Evolutionary conservation across 2,797 vertebrate species (phyloP).

Genomic region (Falco biarmicus): DNA sequence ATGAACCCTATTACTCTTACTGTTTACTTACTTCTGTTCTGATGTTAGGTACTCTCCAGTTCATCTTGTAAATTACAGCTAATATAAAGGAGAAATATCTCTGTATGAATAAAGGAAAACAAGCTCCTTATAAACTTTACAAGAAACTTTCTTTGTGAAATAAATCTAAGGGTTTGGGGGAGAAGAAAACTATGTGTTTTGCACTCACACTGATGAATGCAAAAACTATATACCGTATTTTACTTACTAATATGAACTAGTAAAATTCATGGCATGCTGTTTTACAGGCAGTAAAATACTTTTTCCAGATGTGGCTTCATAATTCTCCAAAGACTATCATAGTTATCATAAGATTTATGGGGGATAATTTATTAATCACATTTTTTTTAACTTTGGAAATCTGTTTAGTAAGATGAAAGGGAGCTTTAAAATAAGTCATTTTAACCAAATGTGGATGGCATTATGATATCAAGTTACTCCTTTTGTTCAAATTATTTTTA

Average conservation of each 20-base stretch:
- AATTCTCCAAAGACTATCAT: slow-evolving; percentile 85
- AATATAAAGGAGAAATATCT: slow-evolving; percentile 49
- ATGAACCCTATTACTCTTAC: slow-evolving; percentile 70
- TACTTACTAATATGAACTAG: slow-evolving; percentile 81
- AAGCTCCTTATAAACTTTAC: slow-evolving; percentile 75
- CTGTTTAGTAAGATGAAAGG: slow-evolving; percentile 86
- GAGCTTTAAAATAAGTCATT: slow-evolving; percentile 82
- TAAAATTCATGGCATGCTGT: slow-evolving; percentile 80
- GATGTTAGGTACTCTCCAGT: slow-evolving; percentile 44
- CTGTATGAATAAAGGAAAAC: slow-evolving; percentile 61
- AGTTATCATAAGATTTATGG: slow-evolving; percentile 89
- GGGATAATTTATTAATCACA: slow-evolving; percentile 90
- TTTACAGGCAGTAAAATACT: slow-evolving; percentile 84
- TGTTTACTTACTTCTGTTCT: slow-evolving; percentile 60
- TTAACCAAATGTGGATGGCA: slow-evolving; percentile 82
- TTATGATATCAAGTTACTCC: slow-evolving; percentile 83
- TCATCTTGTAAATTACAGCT: slow-evolving; percentile 49
- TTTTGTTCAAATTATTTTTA: slow-evolving; percentile 87
- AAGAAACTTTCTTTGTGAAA: slow-evolving; percentile 75
- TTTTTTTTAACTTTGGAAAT: slow-evolving; percentile 81
- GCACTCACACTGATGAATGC: slow-evolving; percentile 64
- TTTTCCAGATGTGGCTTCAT: slow-evolving; percentile 89
- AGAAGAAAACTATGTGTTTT: slow-evolving; percentile 69
- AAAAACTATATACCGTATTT: slow-evolving; percentile 78
- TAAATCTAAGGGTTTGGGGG: slow-evolving; percentile 71